Base-by-base conservation (phyloP, 2,113 vertebrate genomes). In the Grammomys surdaster region DNA sequence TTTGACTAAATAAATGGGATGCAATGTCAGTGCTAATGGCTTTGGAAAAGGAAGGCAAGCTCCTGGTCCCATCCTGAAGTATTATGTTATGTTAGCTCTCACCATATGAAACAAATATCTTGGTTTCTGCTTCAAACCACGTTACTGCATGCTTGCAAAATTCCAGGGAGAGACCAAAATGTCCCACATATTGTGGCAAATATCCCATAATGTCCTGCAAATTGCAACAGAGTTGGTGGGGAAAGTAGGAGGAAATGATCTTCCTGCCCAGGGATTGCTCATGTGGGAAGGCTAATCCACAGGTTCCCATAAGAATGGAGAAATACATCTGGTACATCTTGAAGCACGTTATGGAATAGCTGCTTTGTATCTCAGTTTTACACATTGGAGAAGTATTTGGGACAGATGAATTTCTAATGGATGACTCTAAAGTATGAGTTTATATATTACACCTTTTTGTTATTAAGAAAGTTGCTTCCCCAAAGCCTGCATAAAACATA, bases 181-280 rank as follows among this genome's bases (percentile, higher is more conserved):
- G 17, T 98, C 97, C 98, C 97, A 96, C 96, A 97, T 97, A 98
- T 78, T 97, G 97, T 98, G 98, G 98, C 97, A 98, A 78, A 97
- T 98, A 98, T 98, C 98, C 98, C 98, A 96, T 97, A 96, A 98
- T 97, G 93, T 98, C 87, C 92, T 97, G 95, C 72, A 98, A 98
- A 98, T 97, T 98, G 95, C 98, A 98, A 94, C 95, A 91, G 97
- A 98, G 98, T 98, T 98, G 96, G 88, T 98, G 98, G 98, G 98
- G 98, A 98, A 98, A 98, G 92, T 94, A 98, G 78, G 96, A 98
- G 98, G 98, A 98, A 98, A 98, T 97, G 88, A 97, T 98, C 97
- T 98, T 98, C 95, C 97, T 98, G 98, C 97, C 97, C 94, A 87
- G 96, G 97, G 97, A 98, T 94, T 96, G 58, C 96, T 97, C 94